Conservation (phyloP, 2,113 vertebrate species). For the Ancistrus triradiatus region DNA sequence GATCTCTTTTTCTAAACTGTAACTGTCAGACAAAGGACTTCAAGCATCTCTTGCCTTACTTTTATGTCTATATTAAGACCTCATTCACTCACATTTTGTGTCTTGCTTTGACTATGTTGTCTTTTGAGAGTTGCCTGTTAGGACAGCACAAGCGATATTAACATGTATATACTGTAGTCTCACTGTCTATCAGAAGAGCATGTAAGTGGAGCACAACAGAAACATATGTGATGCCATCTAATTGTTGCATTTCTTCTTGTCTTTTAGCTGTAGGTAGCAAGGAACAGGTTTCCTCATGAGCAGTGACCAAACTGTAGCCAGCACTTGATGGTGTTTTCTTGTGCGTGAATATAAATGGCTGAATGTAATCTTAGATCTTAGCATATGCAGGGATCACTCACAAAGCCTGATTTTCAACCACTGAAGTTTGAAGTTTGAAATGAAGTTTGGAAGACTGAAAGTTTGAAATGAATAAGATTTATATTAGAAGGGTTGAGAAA, state of each 20-base stretch:
- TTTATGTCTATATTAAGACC: not conserved
- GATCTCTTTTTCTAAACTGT: slow-evolving; percentile 1
- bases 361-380: too few species aligned
- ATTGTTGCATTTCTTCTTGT: too few species aligned
- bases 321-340: too few species aligned
- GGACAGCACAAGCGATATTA: not conserved
- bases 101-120: slow-evolving; percentile 13
- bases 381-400: too few species aligned
- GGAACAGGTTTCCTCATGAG: not conserved
- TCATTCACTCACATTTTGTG: not conserved
- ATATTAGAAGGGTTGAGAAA: slow-evolving; percentile 17
- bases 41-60: slow-evolving; percentile 23
- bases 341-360: too few species aligned
- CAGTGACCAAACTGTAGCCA: not conserved
- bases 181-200: too few species aligned
- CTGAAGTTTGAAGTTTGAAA: too few species aligned
- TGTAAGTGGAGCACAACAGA: slow-evolving; percentile 16
- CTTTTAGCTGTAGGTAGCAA: not conserved
- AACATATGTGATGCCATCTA: slow-evolving; percentile 24
- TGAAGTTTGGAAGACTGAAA: too few species aligned
- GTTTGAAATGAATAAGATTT: too few species aligned
- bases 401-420: too few species aligned
- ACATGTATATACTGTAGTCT: too few species aligned
- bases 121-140: slow-evolving; percentile 24
- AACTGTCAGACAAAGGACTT: slow-evolving; percentile 34